Conservation (phyloP, 2,113 vertebrate species). For the Sinocyclocheilus anshuiensis region DNA sequence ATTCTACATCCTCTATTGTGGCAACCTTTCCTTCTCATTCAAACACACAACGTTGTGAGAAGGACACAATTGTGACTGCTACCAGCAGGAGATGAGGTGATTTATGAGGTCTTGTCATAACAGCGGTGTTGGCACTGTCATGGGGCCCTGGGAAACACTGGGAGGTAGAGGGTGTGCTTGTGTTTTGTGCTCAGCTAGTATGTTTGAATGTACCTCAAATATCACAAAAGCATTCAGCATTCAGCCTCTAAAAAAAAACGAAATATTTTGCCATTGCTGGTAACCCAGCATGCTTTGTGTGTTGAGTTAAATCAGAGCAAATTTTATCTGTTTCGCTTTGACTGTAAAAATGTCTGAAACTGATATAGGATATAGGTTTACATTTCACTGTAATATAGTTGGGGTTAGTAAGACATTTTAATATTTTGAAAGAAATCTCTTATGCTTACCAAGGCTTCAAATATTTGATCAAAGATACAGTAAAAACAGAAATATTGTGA, state of each 20-base stretch:
- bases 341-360: too few species aligned
- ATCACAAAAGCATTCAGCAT: constrained; percentile 16
- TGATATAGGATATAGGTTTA: too few species aligned
- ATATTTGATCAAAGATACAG: neutral
- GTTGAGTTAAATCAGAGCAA: neutral
- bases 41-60: constrained; percentile 66
- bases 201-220: constrained; percentile 11
- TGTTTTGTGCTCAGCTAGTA: constrained; percentile 25
- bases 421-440: neutral
- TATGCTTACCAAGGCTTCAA: neutral
- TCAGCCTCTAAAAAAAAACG: neutral
- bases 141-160: constrained; percentile 36
- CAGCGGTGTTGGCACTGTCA: constrained; percentile 45
- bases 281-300: neutral
- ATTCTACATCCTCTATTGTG: too few species aligned
- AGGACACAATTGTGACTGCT: constrained; percentile 72
- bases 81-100: constrained; percentile 75
- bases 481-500: neutral
- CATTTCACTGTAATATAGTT: too few species aligned
- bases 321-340: too few species aligned
- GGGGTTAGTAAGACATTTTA: too few species aligned
- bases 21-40: neutral
- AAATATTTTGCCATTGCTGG: neutral
- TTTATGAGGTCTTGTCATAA: constrained; percentile 76
- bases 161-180: constrained; percentile 29